Base-by-base conservation (phyloP, 2,113 vertebrate species). In the Tragulus kanchil region DNA sequence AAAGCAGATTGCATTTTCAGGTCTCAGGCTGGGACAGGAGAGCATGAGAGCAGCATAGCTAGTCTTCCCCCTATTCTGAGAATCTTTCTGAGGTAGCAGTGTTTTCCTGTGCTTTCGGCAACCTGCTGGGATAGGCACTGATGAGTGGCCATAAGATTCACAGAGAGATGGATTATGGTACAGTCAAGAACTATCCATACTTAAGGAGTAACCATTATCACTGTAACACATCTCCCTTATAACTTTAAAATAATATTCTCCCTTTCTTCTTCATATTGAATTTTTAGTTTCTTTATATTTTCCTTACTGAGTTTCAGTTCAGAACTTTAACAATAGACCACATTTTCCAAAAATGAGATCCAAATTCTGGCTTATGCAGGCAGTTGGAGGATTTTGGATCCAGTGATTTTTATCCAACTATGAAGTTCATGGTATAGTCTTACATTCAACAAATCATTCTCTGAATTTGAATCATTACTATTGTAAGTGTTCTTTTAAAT, bases 391-490 rank as follows among this genome's bases (percentile, higher is more conserved):
- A 89, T 92, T 81, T 94, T 95, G 48, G 90, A 71, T 94, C 59
- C 77, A 87, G 0, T 96, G 77, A 54, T 81, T 97, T 98, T 95
- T 78, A 97, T 93, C 28, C 92, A 95, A 7, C 79, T 95, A 69
- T 58, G 28, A 92, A 95, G 69, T 93, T 90, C 21, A 85, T 92
- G 48, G 28, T 48, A 87, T 54, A 85, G 61, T 73, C 31, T 97
- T 65, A 84, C 48, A 83, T 64, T 90, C 52, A 73, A 78, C 0
- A 3, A 25, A 82, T 94, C 87, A 14, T 89, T 88, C 54, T 77
- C 95, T 97, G 71, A 26, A 89, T 97, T 96, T 85, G 92, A 97
- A 96, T 94, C 71, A 12, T 54, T 89, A 71, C 48, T 96, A 50
- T 54, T 96, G 45, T 42, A 94, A 67, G 45, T 73, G 0, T 69